Percentiles rank a stretch among this genome's conserved stretches.
Conservation (phyloP, 2,797 vertebrate species). For the Lindbergichthys nudifrons region DNA sequence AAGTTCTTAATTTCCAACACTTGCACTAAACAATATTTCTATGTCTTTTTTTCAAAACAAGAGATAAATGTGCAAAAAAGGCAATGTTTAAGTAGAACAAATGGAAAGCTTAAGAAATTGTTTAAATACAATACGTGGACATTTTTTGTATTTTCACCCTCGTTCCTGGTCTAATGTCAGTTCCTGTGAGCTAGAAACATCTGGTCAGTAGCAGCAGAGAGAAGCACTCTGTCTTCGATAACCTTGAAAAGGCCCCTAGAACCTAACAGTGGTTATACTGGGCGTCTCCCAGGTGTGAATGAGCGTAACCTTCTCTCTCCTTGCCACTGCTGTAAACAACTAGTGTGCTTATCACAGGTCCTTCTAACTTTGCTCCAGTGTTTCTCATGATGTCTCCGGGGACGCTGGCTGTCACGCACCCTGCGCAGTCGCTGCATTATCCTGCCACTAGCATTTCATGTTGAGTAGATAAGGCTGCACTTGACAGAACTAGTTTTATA, state of each 20-base stretch:
- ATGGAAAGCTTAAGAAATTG: too few relatives aligned
- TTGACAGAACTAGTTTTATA: conserved; percentile 69
- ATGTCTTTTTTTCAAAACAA: too few relatives aligned
- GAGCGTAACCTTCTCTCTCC: conserved; percentile 46
- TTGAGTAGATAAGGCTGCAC: conserved; percentile 50
- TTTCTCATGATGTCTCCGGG: conserved; percentile 40
- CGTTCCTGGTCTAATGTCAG: conserved; percentile 5
- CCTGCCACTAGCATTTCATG: conserved; percentile 46
- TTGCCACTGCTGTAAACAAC: conserved; percentile 34
- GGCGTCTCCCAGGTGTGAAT: conserved; percentile 21
- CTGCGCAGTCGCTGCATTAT: conserved; percentile 50
- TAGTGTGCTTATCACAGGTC: conserved; percentile 48
- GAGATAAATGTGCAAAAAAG: too few relatives aligned
- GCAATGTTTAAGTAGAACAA: too few relatives aligned
- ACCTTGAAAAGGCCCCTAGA: conserved; percentile 26
- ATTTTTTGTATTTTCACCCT: neutral
- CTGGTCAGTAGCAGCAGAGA: conserved; percentile 7
- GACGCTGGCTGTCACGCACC: conserved; percentile 21
- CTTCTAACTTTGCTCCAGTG: conserved; percentile 16
- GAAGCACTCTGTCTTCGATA: neutral
- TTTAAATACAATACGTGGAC: too few relatives aligned
- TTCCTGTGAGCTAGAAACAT: conserved; percentile 22
- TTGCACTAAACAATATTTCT: neutral
- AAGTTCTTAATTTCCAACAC: neutral
- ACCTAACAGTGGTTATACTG: neutral